phyloP scores from a whole-genome alignment of 2,797 vertebrate species.

The Balearica regulorum region DNA sequence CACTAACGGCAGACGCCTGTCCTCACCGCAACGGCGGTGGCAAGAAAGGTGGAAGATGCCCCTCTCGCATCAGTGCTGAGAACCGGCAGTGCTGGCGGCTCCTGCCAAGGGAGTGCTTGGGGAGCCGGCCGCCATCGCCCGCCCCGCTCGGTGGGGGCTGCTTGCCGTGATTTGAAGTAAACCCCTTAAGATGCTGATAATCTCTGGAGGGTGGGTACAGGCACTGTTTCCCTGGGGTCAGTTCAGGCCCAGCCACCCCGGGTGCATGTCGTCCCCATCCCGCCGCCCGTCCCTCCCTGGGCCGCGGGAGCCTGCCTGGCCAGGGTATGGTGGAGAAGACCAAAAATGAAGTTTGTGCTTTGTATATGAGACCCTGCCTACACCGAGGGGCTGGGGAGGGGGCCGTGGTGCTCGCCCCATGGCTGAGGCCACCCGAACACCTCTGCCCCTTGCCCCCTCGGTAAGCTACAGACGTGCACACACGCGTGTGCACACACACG shows the following conservation, averaged over 20 bases:
- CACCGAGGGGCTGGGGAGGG: background rate
- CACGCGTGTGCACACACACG: background rate
- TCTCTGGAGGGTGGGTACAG: background rate
- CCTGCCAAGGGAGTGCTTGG: background rate
- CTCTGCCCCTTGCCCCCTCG: background rate
- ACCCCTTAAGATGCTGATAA: background rate
- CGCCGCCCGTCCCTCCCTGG: background rate
- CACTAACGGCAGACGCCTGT: rapidly evolving
- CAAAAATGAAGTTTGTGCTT: conserved; percentile 58
- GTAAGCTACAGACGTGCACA: background rate
- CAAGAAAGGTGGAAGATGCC: background rate
- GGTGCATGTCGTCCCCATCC: background rate
- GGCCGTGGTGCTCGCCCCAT: rapidly evolving
- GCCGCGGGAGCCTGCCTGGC: background rate
- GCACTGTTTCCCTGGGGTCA: background rate
- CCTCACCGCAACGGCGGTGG: rapidly evolving
- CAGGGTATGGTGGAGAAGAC: background rate
- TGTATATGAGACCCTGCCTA: conserved; percentile 58
- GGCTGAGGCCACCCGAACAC: background rate
- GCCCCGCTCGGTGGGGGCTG: rapidly evolving
- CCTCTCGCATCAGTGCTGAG: background rate
- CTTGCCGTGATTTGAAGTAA: background rate
- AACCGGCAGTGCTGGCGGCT: rapidly evolving
- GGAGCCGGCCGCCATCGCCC: background rate
- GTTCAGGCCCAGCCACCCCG: background rate